Evolutionary conservation across 2,797 vertebrate genomes (phyloP), one percentile per base, ranked within the genome.

Genomic region (Paramormyrops hopkinsi): DNA sequence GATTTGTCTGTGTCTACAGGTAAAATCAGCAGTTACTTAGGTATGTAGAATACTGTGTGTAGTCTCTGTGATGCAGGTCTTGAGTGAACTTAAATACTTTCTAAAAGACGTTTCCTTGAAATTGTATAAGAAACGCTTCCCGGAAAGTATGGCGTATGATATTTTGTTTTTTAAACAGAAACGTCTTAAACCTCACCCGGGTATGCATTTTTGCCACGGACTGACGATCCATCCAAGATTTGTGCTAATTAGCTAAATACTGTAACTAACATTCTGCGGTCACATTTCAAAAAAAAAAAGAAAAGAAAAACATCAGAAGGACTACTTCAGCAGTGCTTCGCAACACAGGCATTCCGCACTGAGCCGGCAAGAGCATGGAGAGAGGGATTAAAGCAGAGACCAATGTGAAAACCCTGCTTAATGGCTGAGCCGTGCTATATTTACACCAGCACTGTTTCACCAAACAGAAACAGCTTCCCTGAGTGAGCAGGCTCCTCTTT

Each of bases 211-310:
- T 33, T 87, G 17, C 85, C 53, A 56, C n/a, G 14, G 92, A 94
- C 95, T 95, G 93, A 94, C 92, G 93, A 95, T 95, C 94, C 94
- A 93, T 93, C 93, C 91, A 89, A 94, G 92, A 93, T 91, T 92
- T 92, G 93, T 93, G 93, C 94, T 94, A 95, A 96, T 95, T 95
- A 95, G 92, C 92, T 94, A 94, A 95, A 95, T 93, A 93, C 93
- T 94, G 92, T 92, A 94, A 91, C 93, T 94, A 94, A 95, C 56
- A 22, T 41, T 48, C 5, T 46, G 54, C 56, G 19, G 87, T 62
- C 19, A 88, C 29, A 90, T 88, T 90, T 89, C 93, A 73, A 73
- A 73, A 73, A 73, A 59, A 22, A 19, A 41, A 76, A 41, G 2
- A 92, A 91, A 88, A 87, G 84, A 88, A 91, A 89, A 91, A 93